Conservation (phyloP, 2,888 invertebrate genomes). For the Allolobophora icterica region DNA sequence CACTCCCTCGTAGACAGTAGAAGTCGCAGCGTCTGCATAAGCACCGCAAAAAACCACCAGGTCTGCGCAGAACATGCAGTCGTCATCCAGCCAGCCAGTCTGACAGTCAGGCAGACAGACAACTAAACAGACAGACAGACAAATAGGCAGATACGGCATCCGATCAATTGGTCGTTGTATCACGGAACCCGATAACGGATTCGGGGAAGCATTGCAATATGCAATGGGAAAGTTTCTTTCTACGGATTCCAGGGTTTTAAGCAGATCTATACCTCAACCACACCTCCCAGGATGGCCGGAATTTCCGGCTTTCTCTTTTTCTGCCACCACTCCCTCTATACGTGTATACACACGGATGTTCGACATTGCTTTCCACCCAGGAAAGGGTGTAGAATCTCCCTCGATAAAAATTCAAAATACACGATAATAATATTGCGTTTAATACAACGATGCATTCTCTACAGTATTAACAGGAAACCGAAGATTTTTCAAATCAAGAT, state of each 20-base stretch:
- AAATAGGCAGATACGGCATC: too few species aligned
- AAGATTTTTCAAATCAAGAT: background rate
- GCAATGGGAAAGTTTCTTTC: background rate
- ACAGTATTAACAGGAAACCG: background rate
- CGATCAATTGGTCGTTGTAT: too few species aligned
- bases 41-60: too few species aligned
- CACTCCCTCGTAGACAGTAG: too few species aligned
- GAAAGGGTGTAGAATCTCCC: conserved; percentile 1
- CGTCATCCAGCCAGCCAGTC: too few species aligned
- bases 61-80: too few species aligned
- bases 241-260: background rate
- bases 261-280: background rate
- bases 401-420: background rate
- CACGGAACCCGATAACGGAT: background rate
- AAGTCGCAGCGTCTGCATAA: too few species aligned
- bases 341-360: background rate
- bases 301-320: background rate
- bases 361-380: background rate
- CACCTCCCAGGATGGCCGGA: background rate
- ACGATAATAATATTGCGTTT: too few species aligned
- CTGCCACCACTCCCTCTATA: background rate
- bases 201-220: too few species aligned
- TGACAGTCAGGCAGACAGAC: too few species aligned
- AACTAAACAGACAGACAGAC: too few species aligned
- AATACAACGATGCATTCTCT: too few species aligned